A percentile compares a stretch with the other conserved stretches of the same genome.
Conservation (phyloP, 1,140 invertebrate species). For the Apis mellifera region DNA sequence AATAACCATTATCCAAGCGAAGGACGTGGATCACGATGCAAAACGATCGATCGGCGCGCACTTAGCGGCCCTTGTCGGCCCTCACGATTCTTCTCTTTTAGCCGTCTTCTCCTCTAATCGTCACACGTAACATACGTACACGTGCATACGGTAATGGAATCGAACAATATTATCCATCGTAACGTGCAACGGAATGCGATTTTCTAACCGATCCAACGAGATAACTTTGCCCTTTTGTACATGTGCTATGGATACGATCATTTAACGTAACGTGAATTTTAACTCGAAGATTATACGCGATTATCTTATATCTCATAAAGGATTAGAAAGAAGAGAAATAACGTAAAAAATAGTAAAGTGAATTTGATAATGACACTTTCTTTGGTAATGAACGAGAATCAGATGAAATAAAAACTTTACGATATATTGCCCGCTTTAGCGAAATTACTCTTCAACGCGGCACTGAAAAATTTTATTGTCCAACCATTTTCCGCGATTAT, state of each 20-base stretch:
- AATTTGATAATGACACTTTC: too few species aligned
- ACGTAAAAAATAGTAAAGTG: too few species aligned
- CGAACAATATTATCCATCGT: slow-evolving; percentile 2
- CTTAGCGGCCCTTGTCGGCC: slow-evolving; percentile 24
- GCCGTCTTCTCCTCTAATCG: slow-evolving; percentile 22
- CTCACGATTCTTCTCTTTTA: slow-evolving; percentile 1
- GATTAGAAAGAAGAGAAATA: too few species aligned
- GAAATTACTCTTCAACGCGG: slow-evolving; percentile 21
- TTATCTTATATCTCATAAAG: too few species aligned
- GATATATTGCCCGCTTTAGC: slow-evolving; percentile 4
- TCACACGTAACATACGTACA: slow-evolving; percentile 11
- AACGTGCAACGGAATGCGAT: not conserved
- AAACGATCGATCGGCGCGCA: slow-evolving; percentile 34
- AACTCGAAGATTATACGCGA: too few species aligned
- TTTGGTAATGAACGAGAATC: not conserved
- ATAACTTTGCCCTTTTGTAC: not conserved
- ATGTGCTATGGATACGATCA: too few species aligned
- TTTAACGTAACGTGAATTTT: too few species aligned
- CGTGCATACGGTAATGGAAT: slow-evolving; percentile 28
- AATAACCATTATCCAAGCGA: slow-evolving; percentile 41
- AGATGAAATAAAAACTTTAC: slow-evolving; percentile 34
- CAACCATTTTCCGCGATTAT: slow-evolving; percentile 24
- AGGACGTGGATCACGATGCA: slow-evolving; percentile 46
- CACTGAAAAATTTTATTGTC: slow-evolving; percentile 40
- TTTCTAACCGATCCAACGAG: not conserved